Percentiles rank a stretch among this genome's conserved stretches.
phyloP scores from a whole-genome alignment of 2,797 vertebrate species.

The Nothura maculosa region DNA sequence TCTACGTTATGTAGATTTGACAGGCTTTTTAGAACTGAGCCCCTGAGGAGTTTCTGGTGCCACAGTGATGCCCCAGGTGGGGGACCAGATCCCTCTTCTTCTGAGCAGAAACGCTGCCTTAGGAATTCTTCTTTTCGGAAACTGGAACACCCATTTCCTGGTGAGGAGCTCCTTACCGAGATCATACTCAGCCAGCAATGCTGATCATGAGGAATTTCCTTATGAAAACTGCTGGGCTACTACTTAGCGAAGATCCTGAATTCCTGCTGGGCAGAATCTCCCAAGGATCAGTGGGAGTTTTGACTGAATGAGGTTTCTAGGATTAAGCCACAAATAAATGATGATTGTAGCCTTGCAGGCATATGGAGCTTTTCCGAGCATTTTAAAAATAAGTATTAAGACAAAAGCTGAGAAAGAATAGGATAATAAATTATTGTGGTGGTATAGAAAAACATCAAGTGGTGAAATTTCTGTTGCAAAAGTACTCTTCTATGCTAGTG shows the following conservation, averaged over 20 bases:
- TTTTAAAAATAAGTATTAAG: slow-evolving; percentile 13
- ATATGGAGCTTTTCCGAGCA: not conserved
- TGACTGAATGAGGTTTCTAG: not conserved
- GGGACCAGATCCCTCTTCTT: not conserved
- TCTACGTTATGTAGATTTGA: not conserved
- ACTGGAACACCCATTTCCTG: accelerated
- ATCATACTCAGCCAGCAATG: not conserved
- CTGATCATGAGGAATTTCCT: not conserved
- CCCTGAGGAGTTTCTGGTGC: not conserved
- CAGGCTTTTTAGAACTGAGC: not conserved
- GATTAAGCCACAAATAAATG: slow-evolving; percentile 20
- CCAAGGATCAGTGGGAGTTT: not conserved
- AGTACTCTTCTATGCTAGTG: not conserved
- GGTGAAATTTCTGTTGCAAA: not conserved
- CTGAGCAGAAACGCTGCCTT: not conserved
- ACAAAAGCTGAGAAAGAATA: not conserved
- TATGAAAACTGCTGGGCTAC: not conserved
- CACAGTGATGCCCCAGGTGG: not conserved
- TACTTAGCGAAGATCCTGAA: not conserved
- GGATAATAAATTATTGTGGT: not conserved
- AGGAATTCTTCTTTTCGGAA: not conserved
- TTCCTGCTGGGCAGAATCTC: not conserved
- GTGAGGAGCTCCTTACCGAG: accelerated
- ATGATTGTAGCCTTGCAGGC: not conserved
- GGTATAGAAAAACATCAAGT: not conserved